Base-by-base conservation (phyloP, 2,113 vertebrate species). In the Mionectes macconnelli region DNA sequence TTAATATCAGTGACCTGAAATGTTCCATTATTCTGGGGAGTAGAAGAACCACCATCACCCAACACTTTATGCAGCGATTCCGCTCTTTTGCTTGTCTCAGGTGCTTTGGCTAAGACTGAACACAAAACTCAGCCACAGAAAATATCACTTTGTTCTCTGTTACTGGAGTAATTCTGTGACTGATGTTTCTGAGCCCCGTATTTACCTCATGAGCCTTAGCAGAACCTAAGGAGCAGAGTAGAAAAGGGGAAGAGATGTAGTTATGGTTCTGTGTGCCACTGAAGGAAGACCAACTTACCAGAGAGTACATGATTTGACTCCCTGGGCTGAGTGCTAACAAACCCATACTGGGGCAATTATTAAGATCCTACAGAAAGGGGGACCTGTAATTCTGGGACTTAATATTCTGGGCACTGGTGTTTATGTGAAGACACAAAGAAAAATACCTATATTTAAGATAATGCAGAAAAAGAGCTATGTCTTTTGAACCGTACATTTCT, bases 401-500 rank as follows among this genome's bases (percentile, higher is more conserved):
- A 56, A 7, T n/a, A n/a, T 30, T 42, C 23, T 87, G 49, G 66
- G 22, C 14, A 63, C 14, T 84, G 21, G 20, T 40, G 53, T 59
- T 50, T 84, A 4, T 12, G 10, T 45, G 33, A 73, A 95, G 96
- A 60, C 13, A 69, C 62, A 67, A 57, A 40, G 49, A 56, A 44
- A 53, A 81, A 31, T 10, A 49, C 10, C 40, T 77, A 8, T 53
- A 33, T 66, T 88, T 64, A 59, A 66, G 19, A n/a, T 14, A 81
- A 56, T 28, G 12, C 17, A 52, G 47, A 72, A 75, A 89, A 92
- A 8, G 12, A 79, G 9, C 20, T 63, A 3, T 53, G 74, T 35
- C 90, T 93, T 94, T 78, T 77, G 66, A 90, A 91, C 49, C 45
- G 82, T 75, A 78, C 21, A 39, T 87, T 93, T 95, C 69, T 90